Conservation (phyloP, 2,797 vertebrate genomes). For the Anabas testudineus region DNA sequence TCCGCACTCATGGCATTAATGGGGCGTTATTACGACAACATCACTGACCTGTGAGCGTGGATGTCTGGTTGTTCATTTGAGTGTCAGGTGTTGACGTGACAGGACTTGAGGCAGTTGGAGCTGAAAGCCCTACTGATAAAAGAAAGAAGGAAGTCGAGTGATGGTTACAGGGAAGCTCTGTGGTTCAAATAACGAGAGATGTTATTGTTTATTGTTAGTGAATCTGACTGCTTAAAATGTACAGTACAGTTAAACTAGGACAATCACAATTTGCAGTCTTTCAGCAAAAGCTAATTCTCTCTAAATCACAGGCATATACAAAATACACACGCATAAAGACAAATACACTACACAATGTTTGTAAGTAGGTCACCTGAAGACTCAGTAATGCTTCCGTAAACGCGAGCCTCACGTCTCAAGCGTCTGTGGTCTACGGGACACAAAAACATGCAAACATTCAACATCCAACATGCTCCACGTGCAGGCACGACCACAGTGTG, state of each 20-base stretch:
- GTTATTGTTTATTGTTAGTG: no score
- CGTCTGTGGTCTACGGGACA: slow-evolving; percentile 59
- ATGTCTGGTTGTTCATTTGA: neutral
- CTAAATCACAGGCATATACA: no score
- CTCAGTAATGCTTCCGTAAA: accelerated
- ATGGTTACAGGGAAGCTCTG: neutral
- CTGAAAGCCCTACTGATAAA: neutral
- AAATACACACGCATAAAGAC: neutral
- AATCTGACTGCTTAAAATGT: no score
- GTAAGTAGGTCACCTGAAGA: slow-evolving; percentile 16
- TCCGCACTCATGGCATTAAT: no score
- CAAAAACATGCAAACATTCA: slow-evolving; percentile 65
- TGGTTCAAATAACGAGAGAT: no score
- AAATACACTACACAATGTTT: neutral
- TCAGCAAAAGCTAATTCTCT: neutral
- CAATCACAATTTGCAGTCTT: neutral
- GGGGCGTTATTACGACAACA: neutral
- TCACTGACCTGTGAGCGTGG: slow-evolving; percentile 13
- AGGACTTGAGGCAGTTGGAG: slow-evolving; percentile 2
- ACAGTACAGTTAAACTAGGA: neutral
- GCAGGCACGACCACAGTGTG: slow-evolving; percentile 39
- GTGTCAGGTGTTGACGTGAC: neutral
- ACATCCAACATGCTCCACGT: slow-evolving; percentile 43
- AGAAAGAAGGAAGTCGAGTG: neutral
- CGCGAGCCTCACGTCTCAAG: slow-evolving; percentile 11